Conservation (phyloP, 2,797 vertebrate genomes). For the Epinephelus awoara region DNA sequence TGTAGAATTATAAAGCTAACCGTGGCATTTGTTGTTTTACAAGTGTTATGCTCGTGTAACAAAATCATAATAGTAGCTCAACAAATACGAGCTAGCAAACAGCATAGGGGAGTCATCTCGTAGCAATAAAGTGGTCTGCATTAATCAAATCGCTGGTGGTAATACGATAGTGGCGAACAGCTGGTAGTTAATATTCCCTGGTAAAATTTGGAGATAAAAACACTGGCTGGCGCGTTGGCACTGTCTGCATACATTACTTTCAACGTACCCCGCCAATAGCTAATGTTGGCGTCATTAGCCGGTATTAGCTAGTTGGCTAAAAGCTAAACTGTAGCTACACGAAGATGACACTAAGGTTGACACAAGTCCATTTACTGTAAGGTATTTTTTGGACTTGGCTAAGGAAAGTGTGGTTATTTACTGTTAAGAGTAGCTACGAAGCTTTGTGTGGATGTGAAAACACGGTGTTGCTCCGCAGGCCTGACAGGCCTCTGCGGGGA, state of each 20-base stretch:
- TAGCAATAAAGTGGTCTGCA: neutral
- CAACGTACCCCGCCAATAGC: slow-evolving; percentile 69
- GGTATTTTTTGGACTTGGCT: rapidly evolving
- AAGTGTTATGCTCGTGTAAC: neutral
- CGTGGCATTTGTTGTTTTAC: slow-evolving; percentile 4
- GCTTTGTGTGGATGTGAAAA: slow-evolving; percentile 61
- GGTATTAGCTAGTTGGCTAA: slow-evolving; percentile 56
- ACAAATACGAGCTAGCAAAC: slow-evolving; percentile 39
- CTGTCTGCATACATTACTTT: slow-evolving; percentile 36
- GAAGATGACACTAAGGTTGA: neutral
- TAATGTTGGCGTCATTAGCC: slow-evolving; percentile 50
- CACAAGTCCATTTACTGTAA: neutral
- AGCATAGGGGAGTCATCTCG: neutral
- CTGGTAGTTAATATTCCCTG: too few species aligned
- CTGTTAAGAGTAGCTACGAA: neutral
- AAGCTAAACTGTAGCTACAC: slow-evolving; percentile 41
- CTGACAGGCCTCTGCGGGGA: slow-evolving; percentile 75
- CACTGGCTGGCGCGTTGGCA: slow-evolving; percentile 6
- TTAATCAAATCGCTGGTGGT: neutral
- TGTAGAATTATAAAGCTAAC: neutral
- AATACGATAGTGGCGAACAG: rapidly evolving
- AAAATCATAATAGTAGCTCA: slow-evolving; percentile 36
- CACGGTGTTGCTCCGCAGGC: slow-evolving; percentile 70
- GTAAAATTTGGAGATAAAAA: neutral
- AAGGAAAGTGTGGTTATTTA: neutral